These are phyloP conservation scores for Lemur catta DNA, from an alignment of 2,797 vertebrate species.

Conservation along the genomic window DNA sequence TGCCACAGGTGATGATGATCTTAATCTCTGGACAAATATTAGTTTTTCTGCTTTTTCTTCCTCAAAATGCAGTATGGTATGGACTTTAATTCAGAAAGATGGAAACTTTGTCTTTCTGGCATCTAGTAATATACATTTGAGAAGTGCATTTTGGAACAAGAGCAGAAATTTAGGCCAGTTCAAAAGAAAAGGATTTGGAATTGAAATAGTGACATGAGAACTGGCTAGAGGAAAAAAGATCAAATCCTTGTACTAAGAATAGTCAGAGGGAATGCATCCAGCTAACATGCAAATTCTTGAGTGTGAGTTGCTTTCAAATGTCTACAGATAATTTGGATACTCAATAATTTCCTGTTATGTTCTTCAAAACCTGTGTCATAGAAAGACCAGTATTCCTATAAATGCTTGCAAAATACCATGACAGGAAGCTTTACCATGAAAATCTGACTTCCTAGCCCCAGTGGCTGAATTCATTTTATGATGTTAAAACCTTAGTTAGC, in stretches of 20 bases:
- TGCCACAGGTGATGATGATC: slow-evolving; percentile 91
- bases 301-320: slow-evolving; percentile 88
- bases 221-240: slow-evolving; percentile 91
- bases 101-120: slow-evolving; percentile 92
- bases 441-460: slow-evolving; percentile 91
- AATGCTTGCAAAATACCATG: slow-evolving; percentile 84
- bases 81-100: slow-evolving; percentile 91
- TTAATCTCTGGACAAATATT: slow-evolving; percentile 93
- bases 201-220: slow-evolving; percentile 93
- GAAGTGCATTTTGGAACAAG: slow-evolving; percentile 90
- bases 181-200: slow-evolving; percentile 91
- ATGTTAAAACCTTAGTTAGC: slow-evolving; percentile 91
- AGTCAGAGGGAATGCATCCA: slow-evolving; percentile 89
- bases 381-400: slow-evolving; percentile 74
- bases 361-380: slow-evolving; percentile 81
- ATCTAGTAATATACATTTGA: slow-evolving; percentile 81
- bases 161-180: slow-evolving; percentile 92
- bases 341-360: slow-evolving; percentile 83
- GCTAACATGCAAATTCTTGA: slow-evolving; percentile 93
- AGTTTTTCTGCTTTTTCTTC: slow-evolving; percentile 91
- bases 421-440: slow-evolving; percentile 91
- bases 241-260: slow-evolving; percentile 91
- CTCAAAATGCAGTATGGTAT: slow-evolving; percentile 90
- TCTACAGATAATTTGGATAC: slow-evolving; percentile 87
- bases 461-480: slow-evolving; percentile 93